phyloP scores from a whole-genome alignment of 2,113 vertebrate species.

The Hepsetus odoe region DNA sequence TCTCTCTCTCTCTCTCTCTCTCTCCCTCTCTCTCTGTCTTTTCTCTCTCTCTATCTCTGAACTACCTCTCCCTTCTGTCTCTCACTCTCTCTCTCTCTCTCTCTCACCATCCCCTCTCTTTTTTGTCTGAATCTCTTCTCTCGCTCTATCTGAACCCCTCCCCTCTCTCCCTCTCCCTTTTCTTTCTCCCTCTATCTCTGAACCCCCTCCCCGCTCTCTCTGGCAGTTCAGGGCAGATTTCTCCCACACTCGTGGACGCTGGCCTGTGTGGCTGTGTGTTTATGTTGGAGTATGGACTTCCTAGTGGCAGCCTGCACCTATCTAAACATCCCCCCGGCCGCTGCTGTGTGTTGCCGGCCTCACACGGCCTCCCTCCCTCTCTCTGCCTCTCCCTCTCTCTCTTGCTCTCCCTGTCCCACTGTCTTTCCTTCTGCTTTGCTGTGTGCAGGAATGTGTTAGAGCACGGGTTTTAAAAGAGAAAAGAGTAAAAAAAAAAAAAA shows the following conservation, averaged over 20 bases:
- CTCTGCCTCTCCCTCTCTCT: conserved; percentile 29
- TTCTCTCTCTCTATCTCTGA: conserved; percentile 63
- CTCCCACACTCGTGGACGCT: conserved; percentile 82
- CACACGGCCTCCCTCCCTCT: conserved; percentile 52
- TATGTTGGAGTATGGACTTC: conserved; percentile 84
- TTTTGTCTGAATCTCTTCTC: too few species aligned
- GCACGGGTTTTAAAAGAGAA: conserved; percentile 10
- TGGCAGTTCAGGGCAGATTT: conserved; percentile 76
- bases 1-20: conserved; percentile 57
- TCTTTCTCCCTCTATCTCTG: conserved; percentile 59
- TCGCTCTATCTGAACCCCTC: conserved; percentile 55
- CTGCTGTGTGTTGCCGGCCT: conserved; percentile 77
- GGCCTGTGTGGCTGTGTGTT: conserved; percentile 81
- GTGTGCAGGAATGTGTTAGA: conserved; percentile 51
- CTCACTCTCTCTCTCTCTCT: conserved; percentile 55
- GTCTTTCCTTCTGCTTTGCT: conserved; percentile 16
- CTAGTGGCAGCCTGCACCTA: conserved; percentile 86
- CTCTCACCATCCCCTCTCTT: conserved; percentile 62
- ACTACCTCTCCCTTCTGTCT: conserved; percentile 60
- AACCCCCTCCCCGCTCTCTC: conserved; percentile 67
- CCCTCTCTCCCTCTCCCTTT: too few species aligned
- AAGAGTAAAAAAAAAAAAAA: conserved; percentile 27
- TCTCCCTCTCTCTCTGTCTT: conserved; percentile 64
- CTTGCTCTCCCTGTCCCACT: neutral
- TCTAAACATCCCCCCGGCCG: conserved; percentile 83